A percentile compares a stretch with the other conserved stretches of the same genome.
These are phyloP conservation scores for Periophthalmus modestus DNA, from an alignment of 2,113 vertebrate genomes.

Conservation along the genomic window DNA sequence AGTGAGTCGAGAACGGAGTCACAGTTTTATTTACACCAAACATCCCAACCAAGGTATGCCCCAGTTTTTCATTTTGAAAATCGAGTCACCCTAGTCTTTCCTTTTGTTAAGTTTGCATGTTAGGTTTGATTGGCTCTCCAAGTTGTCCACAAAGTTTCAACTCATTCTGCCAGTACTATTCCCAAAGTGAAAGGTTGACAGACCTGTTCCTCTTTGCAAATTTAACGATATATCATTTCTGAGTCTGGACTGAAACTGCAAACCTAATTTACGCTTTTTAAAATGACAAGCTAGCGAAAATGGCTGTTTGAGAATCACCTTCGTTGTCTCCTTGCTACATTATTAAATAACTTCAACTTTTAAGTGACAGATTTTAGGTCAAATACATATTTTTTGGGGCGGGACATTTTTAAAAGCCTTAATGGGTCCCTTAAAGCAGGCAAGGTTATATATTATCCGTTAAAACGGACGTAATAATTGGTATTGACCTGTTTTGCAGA, in stretches of 20 bases:
- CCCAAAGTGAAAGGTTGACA: background rate
- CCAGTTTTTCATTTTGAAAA: too few species aligned
- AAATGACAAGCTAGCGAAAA: background rate
- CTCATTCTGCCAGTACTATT: background rate
- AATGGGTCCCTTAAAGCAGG: background rate
- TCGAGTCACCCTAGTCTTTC: background rate
- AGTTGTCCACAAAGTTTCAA: background rate
- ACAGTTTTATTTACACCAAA: too few species aligned
- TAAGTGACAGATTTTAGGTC: background rate
- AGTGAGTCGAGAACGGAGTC: too few species aligned
- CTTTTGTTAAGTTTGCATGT: background rate
- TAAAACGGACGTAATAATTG: conserved; percentile 2
- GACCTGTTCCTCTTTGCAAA: background rate
- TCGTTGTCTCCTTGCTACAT: background rate
- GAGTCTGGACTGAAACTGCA: background rate
- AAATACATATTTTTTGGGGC: background rate
- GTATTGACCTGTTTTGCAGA: conserved; percentile 2
- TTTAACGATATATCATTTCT: background rate
- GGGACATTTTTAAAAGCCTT: background rate
- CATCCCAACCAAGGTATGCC: too few species aligned
- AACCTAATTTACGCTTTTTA: background rate
- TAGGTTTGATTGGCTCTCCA: background rate
- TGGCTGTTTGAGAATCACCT: conserved; percentile 1
- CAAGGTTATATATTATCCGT: background rate
- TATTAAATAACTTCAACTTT: conserved; percentile 11